phyloP scores from a whole-genome alignment of 2,797 vertebrate genomes.

The Ciconia nigra region DNA sequence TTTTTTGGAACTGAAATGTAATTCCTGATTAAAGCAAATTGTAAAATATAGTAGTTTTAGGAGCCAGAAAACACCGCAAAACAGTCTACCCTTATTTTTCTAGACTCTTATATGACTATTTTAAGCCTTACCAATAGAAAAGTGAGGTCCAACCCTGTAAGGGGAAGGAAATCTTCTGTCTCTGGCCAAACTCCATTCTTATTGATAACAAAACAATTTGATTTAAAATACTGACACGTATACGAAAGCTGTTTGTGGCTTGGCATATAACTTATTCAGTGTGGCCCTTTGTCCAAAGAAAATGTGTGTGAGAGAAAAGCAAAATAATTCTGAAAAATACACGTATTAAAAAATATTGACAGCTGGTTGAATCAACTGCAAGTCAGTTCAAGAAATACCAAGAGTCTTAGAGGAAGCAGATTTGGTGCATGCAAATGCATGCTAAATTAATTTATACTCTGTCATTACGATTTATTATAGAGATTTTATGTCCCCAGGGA shows the following conservation, averaged over 20 bases:
- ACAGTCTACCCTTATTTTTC: background rate
- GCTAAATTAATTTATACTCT: slow-evolving; percentile 43
- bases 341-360: background rate
- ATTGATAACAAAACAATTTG: background rate
- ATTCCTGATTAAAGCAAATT: background rate
- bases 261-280: background rate
- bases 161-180: background rate
- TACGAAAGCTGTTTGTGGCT: background rate
- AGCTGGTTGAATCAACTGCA: background rate
- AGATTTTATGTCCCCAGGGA: background rate
- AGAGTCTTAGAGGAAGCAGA: background rate
- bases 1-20: background rate
- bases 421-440: background rate
- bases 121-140: background rate
- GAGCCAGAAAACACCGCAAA: background rate
- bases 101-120: background rate
- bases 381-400: slow-evolving; percentile 2
- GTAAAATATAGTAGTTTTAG: background rate
- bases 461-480: background rate
- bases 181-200: background rate
- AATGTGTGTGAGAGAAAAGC: background rate
- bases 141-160: background rate
- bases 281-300: background rate
- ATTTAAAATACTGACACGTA: background rate
- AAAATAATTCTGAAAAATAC: background rate